Percentiles rank a stretch among this genome's conserved stretches.
These are phyloP conservation scores for Euwallacea similis DNA, from an alignment of 1,140 invertebrate species.

Conservation along the genomic window DNA sequence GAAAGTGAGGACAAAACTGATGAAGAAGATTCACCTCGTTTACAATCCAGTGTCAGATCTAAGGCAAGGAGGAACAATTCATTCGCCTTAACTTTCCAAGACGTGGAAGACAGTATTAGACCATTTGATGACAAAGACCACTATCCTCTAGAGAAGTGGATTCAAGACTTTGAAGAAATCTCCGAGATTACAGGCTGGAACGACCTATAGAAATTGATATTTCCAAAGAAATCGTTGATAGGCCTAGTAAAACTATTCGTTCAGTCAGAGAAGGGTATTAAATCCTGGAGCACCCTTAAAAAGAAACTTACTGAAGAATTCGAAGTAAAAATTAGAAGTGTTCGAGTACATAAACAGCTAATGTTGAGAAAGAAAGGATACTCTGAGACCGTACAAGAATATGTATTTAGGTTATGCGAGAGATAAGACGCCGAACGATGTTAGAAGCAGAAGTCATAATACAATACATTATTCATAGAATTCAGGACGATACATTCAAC, in stretches of 20 bases:
- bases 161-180: slow-evolving; percentile 46
- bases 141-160: slow-evolving; percentile 36
- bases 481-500: slow-evolving; percentile 27
- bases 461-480: slow-evolving; percentile 46
- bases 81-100: slow-evolving; percentile 14
- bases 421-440: slow-evolving; percentile 42
- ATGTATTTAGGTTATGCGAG: slow-evolving; percentile 42
- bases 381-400: slow-evolving; percentile 37
- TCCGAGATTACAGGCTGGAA: slow-evolving; percentile 39
- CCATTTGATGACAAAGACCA: slow-evolving; percentile 37
- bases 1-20: neutral
- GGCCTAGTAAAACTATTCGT: slow-evolving; percentile 41
- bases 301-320: slow-evolving; percentile 17
- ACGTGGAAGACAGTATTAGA: slow-evolving; percentile 41
- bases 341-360: slow-evolving; percentile 15
- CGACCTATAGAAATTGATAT: slow-evolving; percentile 46
- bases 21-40: neutral
- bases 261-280: slow-evolving; percentile 25
- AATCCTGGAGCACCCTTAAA: slow-evolving; percentile 11
- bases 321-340: slow-evolving; percentile 9
- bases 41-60: no score
- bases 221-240: slow-evolving; percentile 39
- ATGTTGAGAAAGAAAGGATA: slow-evolving; percentile 8
- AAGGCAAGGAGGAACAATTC: neutral
- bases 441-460: slow-evolving; percentile 42